Evolutionary conservation across 1,140 invertebrate species (phyloP).

Genomic region (Mya arenaria): DNA sequence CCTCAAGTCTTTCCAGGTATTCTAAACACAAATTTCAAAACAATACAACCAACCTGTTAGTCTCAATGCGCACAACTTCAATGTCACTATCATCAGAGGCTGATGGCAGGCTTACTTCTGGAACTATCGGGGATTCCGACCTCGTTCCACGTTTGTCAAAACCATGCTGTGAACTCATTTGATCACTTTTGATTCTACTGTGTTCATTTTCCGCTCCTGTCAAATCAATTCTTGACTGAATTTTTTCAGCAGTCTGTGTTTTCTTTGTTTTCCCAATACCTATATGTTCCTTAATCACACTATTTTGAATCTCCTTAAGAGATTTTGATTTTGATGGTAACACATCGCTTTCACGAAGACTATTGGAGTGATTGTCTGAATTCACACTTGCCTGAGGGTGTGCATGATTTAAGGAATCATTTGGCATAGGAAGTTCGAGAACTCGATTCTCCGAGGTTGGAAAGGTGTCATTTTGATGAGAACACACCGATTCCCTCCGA

Average conservation of each 20-base stretch:
- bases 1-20: too few relatives aligned
- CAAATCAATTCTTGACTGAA: conserved; percentile 31
- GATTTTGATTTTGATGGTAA: conserved; percentile 21
- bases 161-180: too few relatives aligned
- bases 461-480: too few relatives aligned
- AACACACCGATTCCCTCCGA: too few relatives aligned
- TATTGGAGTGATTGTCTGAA: conserved; percentile 4
- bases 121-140: conserved; percentile 38
- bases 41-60: too few relatives aligned
- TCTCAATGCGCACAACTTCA: conserved; percentile 84
- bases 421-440: too few relatives aligned
- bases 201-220: background rate
- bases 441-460: too few relatives aligned
- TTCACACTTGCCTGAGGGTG: conserved; percentile 24
- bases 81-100: conserved; percentile 78
- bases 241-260: background rate
- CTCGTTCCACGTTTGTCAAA: background rate
- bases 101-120: conserved; percentile 47
- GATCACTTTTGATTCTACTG: background rate
- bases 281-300: conserved; percentile 29
- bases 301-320: conserved; percentile 45
- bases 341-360: background rate
- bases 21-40: too few relatives aligned
- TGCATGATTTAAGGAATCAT: too few relatives aligned
- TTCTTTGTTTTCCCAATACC: background rate